Evolutionary conservation across 2,113 vertebrate species (phyloP).

Genomic region (Mesocricetus auratus): DNA sequence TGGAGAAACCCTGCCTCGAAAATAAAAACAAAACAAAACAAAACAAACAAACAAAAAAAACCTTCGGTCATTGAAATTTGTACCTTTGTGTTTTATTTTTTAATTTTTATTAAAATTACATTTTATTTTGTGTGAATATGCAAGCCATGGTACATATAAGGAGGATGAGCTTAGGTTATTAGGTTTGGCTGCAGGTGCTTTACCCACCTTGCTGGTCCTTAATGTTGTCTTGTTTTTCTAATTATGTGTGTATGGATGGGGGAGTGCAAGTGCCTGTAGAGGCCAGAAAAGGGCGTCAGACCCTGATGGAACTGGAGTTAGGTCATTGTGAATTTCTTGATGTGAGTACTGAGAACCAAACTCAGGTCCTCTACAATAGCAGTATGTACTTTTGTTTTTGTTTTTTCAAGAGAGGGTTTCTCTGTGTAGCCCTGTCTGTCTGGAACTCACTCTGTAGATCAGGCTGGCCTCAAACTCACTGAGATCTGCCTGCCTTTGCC

Average conservation of each 20-base stretch:
- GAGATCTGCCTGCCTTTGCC: no score
- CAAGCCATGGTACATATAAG: neutral
- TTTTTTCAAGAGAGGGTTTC: no score
- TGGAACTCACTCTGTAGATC: no score
- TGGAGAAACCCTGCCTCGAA: no score
- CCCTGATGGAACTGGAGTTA: neutral
- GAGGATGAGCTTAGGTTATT: neutral
- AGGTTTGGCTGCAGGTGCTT: neutral
- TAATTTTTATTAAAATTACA: neutral
- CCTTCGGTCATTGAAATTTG: slow-evolving; percentile 8
- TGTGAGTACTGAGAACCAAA: neutral
- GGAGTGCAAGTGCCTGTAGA: neutral
- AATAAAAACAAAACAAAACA: no score
- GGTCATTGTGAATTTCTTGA: neutral
- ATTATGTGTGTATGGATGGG: neutral
- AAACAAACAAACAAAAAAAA: no score
- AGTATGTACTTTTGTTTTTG: neutral
- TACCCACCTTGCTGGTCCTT: neutral
- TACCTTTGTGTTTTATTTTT: slow-evolving; percentile 26
- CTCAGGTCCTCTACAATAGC: neutral
- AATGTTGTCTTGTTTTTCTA: neutral
- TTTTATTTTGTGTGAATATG: neutral
- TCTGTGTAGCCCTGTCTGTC: no score
- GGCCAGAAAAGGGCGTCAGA: neutral
- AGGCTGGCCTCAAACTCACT: no score